Evolutionary conservation across 2,113 vertebrate genomes (phyloP), one percentile per base, ranked within the genome.

Genomic region (Hyperopisus bebe): DNA sequence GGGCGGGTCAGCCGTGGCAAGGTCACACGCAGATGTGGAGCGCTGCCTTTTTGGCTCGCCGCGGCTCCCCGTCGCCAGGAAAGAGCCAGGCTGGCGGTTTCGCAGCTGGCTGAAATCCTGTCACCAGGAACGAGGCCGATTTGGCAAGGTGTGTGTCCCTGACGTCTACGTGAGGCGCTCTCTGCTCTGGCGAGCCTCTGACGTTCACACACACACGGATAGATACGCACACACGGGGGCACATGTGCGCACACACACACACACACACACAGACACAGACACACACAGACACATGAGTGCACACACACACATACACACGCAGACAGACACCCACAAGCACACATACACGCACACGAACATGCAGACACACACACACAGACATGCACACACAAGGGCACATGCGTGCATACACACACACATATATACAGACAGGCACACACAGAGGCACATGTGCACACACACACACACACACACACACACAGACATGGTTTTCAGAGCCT

Each of bases 21-120:
- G 74, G 74, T 80, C 74, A 80, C 74, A 80, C 74, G 35, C 31
- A 80, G 74, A 42, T 42, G 35, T 80, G 74, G 74, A 80, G 74
- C 8, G 35, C 35, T 80, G 74, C 13, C 74, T 80, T 39, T 80
- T 17, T 80, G 74, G 74, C 35, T 80, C 2, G 2, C 35, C 74
- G 6, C 31, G 17, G 35, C 35, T 19, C 35, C 35, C 35, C 35
- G n/a, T 6, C 1, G 74, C 74, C 74, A 3, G 31, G 74, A 42
- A 35, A 80, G 35, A 80, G 74, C 35, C 35, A n/a, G 35, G 31
- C 74, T 39, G 74, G 27, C 27, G 19, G 70, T 6, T 3, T 39
- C 35, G 31, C 70, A 77, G 70, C 70, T 77, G 70, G 74, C 74
- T 39, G 35, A 80, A 80, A 42, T 39, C 74, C 74, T 17, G 74